Percentiles rank a stretch among this genome's conserved stretches.
Conservation (phyloP, 2,113 vertebrate genomes). For the Heterotis niloticus region DNA sequence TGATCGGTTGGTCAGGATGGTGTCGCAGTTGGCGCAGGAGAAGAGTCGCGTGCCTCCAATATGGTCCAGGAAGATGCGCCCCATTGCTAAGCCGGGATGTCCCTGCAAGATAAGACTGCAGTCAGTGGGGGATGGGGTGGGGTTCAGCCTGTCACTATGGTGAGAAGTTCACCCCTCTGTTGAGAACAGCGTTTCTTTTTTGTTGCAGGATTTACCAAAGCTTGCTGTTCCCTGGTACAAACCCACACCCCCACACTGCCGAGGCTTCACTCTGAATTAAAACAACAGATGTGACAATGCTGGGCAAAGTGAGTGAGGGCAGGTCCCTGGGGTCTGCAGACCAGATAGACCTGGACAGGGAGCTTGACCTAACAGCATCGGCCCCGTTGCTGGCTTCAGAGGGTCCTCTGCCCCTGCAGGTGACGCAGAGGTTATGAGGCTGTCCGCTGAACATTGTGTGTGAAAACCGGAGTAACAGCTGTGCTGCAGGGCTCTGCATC, state of each 20-base stretch:
- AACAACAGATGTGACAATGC: background rate
- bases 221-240: background rate
- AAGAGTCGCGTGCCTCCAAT: constrained; percentile 97
- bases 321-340: no score
- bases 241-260: background rate
- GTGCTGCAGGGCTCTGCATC: background rate
- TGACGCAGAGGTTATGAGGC: background rate
- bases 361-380: no score
- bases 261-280: background rate
- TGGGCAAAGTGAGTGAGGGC: background rate
- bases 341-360: no score
- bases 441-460: background rate
- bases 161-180: background rate
- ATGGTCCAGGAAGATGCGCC: constrained; percentile 95
- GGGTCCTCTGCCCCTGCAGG: background rate
- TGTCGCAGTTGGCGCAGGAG: constrained; percentile 96
- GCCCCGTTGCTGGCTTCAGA: background rate
- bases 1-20: constrained; percentile 91
- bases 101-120: background rate
- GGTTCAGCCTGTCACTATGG: background rate
- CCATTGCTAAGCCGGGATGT: constrained; percentile 63
- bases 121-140: background rate
- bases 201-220: background rate
- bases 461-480: background rate
- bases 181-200: background rate